phyloP scores from a whole-genome alignment of 2,113 vertebrate species.

The Pelecanus crispus region DNA sequence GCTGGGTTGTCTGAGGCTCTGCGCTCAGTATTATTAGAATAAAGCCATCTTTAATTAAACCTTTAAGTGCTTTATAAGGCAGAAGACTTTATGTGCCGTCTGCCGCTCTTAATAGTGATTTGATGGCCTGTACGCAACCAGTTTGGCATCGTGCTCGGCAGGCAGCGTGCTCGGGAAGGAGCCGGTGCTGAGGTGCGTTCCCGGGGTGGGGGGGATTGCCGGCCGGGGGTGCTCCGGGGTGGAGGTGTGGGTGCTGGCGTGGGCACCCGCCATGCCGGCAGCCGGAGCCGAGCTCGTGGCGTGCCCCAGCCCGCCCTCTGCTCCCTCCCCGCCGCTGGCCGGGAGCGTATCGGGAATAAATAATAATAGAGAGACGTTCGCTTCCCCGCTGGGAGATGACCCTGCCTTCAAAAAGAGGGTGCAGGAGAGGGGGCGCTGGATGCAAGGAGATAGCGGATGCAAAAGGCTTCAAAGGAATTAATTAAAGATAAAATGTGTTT shows the following conservation, averaged over 20 bases:
- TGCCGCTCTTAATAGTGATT: neutral
- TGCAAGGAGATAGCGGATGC: neutral
- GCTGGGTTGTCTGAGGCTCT: neutral
- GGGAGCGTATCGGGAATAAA: fast-evolving
- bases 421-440: neutral
- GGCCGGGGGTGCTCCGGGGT: neutral
- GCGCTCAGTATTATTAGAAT: conserved; percentile 27
- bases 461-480: conserved; percentile 55
- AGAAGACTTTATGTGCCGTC: conserved; percentile 6
- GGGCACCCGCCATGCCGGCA: neutral
- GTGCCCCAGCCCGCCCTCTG: neutral
- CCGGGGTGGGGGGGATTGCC: neutral
- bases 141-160: neutral
- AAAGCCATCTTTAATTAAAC: conserved; percentile 59
- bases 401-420: neutral
- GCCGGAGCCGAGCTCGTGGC: neutral
- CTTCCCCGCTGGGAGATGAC: neutral
- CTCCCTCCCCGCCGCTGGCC: fast-evolving
- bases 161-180: neutral
- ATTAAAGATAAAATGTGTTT: conserved; percentile 50
- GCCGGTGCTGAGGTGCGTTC: neutral
- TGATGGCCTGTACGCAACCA: fast-evolving
- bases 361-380: neutral
- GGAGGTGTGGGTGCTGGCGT: neutral
- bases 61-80: conserved; percentile 56